Evolutionary conservation across 1,140 invertebrate genomes (phyloP), one percentile per base, ranked within the genome.

Genomic region (Lysiphlebus fabarum): DNA sequence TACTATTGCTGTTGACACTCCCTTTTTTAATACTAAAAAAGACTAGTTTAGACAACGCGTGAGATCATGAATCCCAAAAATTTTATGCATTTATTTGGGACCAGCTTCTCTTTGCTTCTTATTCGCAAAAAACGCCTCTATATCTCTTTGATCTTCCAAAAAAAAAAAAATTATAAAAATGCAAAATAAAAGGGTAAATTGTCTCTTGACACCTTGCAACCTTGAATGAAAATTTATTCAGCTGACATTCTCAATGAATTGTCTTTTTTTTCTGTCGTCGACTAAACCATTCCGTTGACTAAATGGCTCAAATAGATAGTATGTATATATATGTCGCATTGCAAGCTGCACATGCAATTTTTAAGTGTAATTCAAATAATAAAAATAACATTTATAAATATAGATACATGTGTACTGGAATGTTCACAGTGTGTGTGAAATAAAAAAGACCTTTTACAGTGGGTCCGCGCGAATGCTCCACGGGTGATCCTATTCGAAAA

Each of bases 401-500:
- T 26, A 26, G 17, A 26, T 26, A 26, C 17, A 26, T 26, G 17
- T 26, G 17, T 26, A 26, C 17, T 26, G 17, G 17, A 26, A 26
- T 26, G 17, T 26, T 26, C 17, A n/a, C n/a, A 26, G 4, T 26
- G 17, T 26, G 17, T 26, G 17, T 26, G 17, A 26, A 26, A 26
- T 26, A 26, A 53, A 45, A 44, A 38, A 60, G 56, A 69, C 69
- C 70, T 71, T 74, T 72, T 68, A 65, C 14, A 48, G 71, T n/a
- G 66, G 41, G 48, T 40, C 41, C 37, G 53, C 37, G 54, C 60
- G 37, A 5, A 42, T 64, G 57, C 65, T 56, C 59, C 67, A 67
- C 68, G 64, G 65, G 69, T 67, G 63, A 56, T 38, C 56, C 59
- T 51, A 33, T 38, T 51, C 6, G 63, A 64, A 65, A 66, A 73